phyloP scores from a whole-genome alignment of 2,797 vertebrate species.

The Crocodylus rhombifer region DNA sequence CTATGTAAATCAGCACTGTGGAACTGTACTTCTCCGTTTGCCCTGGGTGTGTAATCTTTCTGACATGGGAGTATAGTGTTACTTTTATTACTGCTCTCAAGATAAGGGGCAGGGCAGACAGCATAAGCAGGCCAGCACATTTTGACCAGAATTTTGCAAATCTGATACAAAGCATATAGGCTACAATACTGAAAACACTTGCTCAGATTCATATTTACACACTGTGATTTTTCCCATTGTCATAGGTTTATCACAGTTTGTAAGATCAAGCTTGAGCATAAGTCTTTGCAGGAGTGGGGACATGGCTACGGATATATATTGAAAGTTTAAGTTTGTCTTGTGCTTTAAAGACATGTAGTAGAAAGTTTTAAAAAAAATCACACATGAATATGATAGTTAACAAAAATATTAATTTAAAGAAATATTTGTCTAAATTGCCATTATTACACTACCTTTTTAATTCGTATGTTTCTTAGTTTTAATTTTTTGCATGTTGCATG shows the following conservation, averaged over 20 bases:
- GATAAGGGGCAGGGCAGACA: neutral
- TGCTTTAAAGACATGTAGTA: neutral
- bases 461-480: neutral
- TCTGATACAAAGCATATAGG: neutral
- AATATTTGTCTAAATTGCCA: neutral
- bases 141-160: neutral
- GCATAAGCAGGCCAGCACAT: neutral
- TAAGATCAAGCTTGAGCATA: neutral
- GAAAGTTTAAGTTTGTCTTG: neutral
- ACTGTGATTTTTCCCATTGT: neutral
- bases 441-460: neutral
- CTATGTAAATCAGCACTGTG: slow-evolving; percentile 10
- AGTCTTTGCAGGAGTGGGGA: neutral
- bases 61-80: neutral
- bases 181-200: neutral
- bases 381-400: neutral
- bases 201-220: neutral
- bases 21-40: slow-evolving; percentile 24
- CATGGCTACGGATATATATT: neutral
- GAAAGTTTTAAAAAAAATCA: neutral
- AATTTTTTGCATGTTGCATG: neutral
- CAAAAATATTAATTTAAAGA: neutral
- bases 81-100: slow-evolving; percentile 1
- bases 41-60: neutral
- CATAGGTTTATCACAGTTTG: neutral